These are phyloP conservation scores for Halcyon senegalensis DNA, from an alignment of 2,113 vertebrate species.

Conservation along the genomic window DNA sequence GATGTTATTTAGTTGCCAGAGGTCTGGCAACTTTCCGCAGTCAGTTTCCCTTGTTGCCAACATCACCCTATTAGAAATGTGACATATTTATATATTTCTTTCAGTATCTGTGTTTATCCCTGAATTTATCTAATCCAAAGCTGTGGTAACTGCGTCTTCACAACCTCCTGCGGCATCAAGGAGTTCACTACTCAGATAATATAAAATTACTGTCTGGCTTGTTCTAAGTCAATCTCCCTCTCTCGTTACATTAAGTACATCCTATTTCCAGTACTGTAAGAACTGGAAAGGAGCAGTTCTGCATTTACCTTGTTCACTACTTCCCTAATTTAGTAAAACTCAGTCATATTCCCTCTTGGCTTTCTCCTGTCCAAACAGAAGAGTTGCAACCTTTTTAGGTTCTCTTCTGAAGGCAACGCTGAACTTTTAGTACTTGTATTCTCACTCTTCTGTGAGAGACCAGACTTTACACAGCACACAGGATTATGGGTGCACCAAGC, in stretches of 20 bases:
- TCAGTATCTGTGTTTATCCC: background rate
- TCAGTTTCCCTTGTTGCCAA: background rate
- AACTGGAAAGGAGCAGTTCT: background rate
- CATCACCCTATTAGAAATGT: background rate
- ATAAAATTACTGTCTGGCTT: background rate
- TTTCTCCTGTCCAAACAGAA: background rate
- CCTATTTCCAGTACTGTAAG: background rate
- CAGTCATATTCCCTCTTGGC: background rate
- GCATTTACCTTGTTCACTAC: background rate
- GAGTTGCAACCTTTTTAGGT: background rate
- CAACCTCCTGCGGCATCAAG: background rate
- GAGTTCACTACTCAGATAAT: background rate
- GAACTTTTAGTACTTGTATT: background rate
- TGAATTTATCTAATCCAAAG: background rate
- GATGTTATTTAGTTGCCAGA: background rate
- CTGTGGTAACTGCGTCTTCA: background rate
- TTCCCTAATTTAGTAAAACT: background rate
- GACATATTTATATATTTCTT: background rate
- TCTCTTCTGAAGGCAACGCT: background rate
- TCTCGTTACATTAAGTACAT: background rate
- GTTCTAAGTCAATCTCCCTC: background rate
- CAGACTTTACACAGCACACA: background rate
- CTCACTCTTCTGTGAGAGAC: background rate
- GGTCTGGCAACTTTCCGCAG: background rate
- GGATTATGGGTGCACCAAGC: background rate